Evolutionary conservation across 2,113 vertebrate genomes (phyloP).

Genomic region (Poicephalus gulielmi): DNA sequence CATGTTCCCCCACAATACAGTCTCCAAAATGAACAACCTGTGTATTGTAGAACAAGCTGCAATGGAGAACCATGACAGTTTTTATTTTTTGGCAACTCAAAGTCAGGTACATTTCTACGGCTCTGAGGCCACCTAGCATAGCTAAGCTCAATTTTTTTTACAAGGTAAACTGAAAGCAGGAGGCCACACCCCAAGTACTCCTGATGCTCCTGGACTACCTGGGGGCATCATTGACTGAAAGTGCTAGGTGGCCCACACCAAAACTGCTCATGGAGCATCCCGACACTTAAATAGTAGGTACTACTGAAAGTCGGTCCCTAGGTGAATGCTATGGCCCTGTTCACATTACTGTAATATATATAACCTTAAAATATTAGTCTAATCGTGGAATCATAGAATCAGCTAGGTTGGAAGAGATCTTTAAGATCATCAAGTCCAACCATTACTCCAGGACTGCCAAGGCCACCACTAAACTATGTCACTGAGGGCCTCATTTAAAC

Average conservation of each 20-base stretch:
- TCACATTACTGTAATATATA: neutral
- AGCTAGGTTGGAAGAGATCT: neutral
- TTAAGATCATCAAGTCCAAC: neutral
- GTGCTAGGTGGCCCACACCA: neutral
- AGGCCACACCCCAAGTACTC: neutral
- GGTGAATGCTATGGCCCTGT: neutral
- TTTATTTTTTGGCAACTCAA: neutral
- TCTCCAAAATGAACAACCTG: neutral
- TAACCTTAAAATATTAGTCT: neutral
- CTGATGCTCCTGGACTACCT: fast-evolving
- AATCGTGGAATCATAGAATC: neutral
- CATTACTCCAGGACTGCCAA: neutral
- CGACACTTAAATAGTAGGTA: neutral
- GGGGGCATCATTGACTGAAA: neutral
- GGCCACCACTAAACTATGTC: neutral
- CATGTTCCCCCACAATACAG: neutral
- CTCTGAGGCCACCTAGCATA: neutral
- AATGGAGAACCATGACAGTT: neutral
- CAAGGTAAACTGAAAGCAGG: neutral
- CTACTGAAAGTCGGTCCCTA: neutral
- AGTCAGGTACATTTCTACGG: neutral
- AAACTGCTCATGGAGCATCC: neutral
- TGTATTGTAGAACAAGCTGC: neutral
- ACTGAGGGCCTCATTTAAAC: neutral
- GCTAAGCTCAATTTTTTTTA: neutral